Evolutionary conservation across 2,113 vertebrate genomes (phyloP).

Genomic region (Sander lucioperca): DNA sequence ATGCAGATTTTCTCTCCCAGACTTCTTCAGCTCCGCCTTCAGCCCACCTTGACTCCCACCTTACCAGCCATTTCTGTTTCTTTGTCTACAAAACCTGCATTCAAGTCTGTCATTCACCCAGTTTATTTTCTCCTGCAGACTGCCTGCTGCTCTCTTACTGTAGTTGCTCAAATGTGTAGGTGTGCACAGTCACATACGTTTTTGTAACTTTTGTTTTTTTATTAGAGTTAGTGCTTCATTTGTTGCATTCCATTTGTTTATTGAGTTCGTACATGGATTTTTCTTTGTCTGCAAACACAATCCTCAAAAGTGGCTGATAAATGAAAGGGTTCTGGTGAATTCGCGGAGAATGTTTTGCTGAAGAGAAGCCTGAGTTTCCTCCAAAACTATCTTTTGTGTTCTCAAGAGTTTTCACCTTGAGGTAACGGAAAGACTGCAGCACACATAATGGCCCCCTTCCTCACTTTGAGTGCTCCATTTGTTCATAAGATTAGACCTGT

Average conservation of each 20-base stretch:
- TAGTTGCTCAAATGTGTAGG: neutral
- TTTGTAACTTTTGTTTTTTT: neutral
- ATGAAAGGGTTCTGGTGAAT: neutral
- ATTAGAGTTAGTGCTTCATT: neutral
- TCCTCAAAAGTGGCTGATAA: neutral
- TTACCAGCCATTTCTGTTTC: neutral
- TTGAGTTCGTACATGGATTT: neutral
- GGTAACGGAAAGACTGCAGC: neutral
- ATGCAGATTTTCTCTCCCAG: neutral
- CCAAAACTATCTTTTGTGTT: neutral
- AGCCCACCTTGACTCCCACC: constrained; percentile 43
- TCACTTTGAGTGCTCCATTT: neutral
- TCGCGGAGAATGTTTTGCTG: neutral
- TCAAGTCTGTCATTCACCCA: neutral
- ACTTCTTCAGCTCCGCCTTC: constrained; percentile 24
- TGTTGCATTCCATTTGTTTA: neutral
- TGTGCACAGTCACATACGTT: neutral
- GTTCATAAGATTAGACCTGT: neutral
- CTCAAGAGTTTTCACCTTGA: constrained; percentile 11
- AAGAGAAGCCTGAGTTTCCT: neutral
- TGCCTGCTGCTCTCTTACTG: constrained; percentile 6
- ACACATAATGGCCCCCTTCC: neutral
- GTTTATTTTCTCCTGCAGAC: neutral
- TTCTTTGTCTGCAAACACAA: neutral
- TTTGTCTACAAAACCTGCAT: constrained; percentile 34